Evolutionary conservation across 2,797 vertebrate species (phyloP), one percentile per base, ranked within the genome.

Genomic region (Sphenodon punctatus): DNA sequence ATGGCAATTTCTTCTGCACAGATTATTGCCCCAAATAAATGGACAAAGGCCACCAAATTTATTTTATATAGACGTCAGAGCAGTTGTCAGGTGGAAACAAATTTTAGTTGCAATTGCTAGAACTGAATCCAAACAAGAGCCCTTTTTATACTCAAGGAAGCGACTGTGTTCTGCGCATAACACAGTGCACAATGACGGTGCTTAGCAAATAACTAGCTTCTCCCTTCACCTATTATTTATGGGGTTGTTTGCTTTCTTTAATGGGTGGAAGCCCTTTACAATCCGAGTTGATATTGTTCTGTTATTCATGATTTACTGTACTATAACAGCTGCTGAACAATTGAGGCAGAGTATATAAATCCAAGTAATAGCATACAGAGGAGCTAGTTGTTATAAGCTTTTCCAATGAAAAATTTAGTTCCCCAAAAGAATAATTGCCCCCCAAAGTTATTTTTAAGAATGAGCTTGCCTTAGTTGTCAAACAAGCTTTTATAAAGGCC

Each of bases 71-170:
- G 32, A 7, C 19, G 17, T 34, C 32, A 58, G 19, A 36, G 58
- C 12, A 36, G 10, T 10, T 6, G 13, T 20, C 32, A 23, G 19
- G 58, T 56, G 30, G 10, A 58, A 34, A 32, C 9, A 30, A 11
- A 72, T 89, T 85, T 36, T 69, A 42, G 34, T 68, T 34, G 4
- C 23, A 23, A 49, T 30, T 60, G 32, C 3, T 1, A 38, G 49
- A 22, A 36, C 56, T 41, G 20, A 1, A 0, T 32, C 20, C 2
- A 36, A 27, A 65, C 17, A 68, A 84, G 86, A 78, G 49, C 87
- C 77, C 78, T 68, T 42, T 84, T 81, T 61, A 67, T 73, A 73
- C 64, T 8, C 78, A 77, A 73, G 38, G 75, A 38, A 75, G 65
- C 25, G 4, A 55, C 17, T 22, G 60, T 30, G 41, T 8, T 19